Percentiles rank a stretch among this genome's conserved stretches.
Evolutionary conservation across 2,797 vertebrate genomes (phyloP).

Genomic region (Uromys caudimaculatus): DNA sequence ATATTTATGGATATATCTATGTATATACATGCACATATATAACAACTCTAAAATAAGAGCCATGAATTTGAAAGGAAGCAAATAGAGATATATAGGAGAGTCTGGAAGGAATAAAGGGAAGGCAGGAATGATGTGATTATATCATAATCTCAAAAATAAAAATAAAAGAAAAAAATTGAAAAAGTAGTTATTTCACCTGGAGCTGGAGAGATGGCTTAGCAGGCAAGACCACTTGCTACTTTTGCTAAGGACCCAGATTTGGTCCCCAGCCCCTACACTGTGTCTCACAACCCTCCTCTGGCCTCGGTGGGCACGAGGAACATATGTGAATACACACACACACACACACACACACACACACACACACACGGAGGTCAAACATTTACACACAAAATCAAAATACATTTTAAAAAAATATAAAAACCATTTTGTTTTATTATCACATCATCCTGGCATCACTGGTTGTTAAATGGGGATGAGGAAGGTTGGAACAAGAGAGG

Average conservation of each 20-base stretch:
- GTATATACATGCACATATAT: too few species aligned
- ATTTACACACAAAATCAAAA: background rate
- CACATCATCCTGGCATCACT: background rate
- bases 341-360: background rate
- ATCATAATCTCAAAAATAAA: background rate
- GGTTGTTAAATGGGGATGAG: background rate
- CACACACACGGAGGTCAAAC: background rate
- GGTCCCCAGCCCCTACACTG: background rate
- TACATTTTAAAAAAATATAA: background rate
- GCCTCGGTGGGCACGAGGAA: background rate
- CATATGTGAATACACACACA: background rate
- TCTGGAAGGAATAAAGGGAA: background rate
- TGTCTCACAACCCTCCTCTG: background rate
- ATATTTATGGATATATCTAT: background rate
- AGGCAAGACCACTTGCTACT: background rate
- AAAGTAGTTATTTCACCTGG: background rate
- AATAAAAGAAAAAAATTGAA: background rate
- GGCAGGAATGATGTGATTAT: background rate
- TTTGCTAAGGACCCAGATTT: background rate
- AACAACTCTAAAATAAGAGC: background rate
- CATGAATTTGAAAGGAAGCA: background rate
- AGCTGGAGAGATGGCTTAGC: background rate
- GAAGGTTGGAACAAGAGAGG: background rate
- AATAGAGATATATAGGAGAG: background rate
- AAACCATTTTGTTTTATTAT: background rate